A percentile compares a stretch with the other conserved stretches of the same genome.
These are phyloP conservation scores for Poecilia latipinna DNA, from an alignment of 2,113 vertebrate genomes.

Conservation along the genomic window DNA sequence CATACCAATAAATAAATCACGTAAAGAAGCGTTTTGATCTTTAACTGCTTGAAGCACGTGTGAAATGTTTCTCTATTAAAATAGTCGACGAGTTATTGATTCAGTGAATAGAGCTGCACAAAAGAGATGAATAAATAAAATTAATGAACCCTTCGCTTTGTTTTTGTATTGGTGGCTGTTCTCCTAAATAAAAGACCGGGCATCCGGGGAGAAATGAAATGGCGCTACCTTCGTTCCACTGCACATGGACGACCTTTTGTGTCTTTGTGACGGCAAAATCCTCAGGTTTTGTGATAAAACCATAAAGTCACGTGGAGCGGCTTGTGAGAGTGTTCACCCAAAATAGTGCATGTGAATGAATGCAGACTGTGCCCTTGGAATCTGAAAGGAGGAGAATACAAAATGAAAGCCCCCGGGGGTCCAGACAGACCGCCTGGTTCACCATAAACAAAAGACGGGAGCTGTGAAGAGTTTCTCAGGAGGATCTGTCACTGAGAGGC, in stretches of 20 bases:
- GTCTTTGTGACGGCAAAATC: conserved; percentile 18
- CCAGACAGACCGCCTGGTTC: background rate
- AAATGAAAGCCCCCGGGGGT: conserved; percentile 13
- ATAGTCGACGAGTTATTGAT: background rate
- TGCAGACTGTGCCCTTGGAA: conserved; percentile 16
- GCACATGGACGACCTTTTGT: background rate
- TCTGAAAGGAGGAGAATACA: conserved; percentile 15
- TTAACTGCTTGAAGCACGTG: background rate
- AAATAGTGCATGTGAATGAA: conserved; percentile 19
- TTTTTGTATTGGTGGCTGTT: background rate
- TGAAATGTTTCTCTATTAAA: conserved; percentile 10
- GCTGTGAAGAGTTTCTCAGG: conserved; percentile 15
- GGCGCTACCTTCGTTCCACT: background rate
- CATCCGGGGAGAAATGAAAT: background rate
- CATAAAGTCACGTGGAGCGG: background rate
- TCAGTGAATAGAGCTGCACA: background rate
- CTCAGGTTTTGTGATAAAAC: conserved; percentile 17
- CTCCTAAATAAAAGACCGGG: conserved; percentile 6
- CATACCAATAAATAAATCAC: background rate
- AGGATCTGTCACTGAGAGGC: conserved; percentile 13
- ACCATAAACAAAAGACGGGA: conserved; percentile 27
- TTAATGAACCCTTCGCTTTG: background rate
- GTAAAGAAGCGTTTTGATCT: background rate
- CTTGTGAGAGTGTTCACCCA: conserved; percentile 4
- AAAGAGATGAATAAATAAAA: background rate